A percentile compares a stretch with the other conserved stretches of the same genome.
These are phyloP conservation scores for Syngnathus floridae DNA, from an alignment of 2,113 vertebrate species.

Conservation along the genomic window DNA sequence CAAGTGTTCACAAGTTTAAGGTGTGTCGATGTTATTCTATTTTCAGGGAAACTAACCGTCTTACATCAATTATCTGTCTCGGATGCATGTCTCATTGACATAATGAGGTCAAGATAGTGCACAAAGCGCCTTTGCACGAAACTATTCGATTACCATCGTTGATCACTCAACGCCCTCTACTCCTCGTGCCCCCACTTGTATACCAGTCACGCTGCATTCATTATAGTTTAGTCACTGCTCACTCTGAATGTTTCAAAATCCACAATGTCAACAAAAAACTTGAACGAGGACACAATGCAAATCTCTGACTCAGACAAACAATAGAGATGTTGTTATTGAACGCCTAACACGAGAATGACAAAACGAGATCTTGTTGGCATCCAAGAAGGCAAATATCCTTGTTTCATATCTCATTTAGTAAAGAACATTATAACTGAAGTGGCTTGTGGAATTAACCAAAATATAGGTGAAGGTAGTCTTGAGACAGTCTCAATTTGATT, in stretches of 20 bases:
- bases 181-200: not conserved
- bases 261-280: not conserved
- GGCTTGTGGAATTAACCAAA: too few species aligned
- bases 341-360: constrained; percentile 7
- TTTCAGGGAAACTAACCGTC: not conserved
- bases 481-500: too few species aligned
- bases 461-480: too few species aligned
- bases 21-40: not conserved
- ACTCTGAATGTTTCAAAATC: not conserved
- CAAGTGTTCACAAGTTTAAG: not conserved
- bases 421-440: not conserved
- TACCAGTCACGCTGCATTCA: not conserved
- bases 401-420: not conserved
- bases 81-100: not conserved
- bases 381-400: not conserved
- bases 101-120: too few species aligned
- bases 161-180: not conserved
- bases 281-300: constrained; percentile 38
- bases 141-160: not conserved
- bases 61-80: not conserved
- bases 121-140: too few species aligned
- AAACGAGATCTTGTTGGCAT: constrained; percentile 15
- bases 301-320: constrained; percentile 46
- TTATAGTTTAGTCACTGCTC: not conserved
- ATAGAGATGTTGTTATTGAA: constrained; percentile 43